Evolutionary conservation across 1,140 invertebrate species (phyloP).

Genomic region (Pomacea maculata): DNA sequence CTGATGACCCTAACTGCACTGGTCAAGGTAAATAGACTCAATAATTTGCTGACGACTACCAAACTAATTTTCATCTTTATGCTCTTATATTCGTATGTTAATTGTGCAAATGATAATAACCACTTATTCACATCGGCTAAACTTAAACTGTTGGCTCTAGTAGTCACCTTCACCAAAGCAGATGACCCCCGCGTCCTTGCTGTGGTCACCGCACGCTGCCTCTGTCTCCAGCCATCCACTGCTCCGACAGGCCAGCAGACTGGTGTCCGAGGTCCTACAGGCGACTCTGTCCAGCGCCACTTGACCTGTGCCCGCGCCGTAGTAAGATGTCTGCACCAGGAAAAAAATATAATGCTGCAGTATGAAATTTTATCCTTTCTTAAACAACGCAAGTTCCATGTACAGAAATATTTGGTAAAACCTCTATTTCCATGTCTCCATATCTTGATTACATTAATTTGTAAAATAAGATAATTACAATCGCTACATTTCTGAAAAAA

Average conservation of each 20-base stretch:
- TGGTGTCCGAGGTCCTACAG: conserved; percentile 47
- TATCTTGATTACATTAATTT: too few relatives aligned
- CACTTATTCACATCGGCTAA: too few relatives aligned
- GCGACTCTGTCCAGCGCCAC: conserved; percentile 46
- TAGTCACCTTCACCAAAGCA: conserved; percentile 50
- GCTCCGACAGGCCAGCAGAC: conserved; percentile 44
- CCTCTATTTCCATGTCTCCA: too few relatives aligned
- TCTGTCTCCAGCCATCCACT: conserved; percentile 17
- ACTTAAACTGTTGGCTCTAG: too few relatives aligned
- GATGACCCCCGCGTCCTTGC: conserved; percentile 46
- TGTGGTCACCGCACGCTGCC: conserved; percentile 37
- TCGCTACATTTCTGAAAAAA: neutral
- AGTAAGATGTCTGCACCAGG: conserved; percentile 32
- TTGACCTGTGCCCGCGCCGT: conserved; percentile 41
- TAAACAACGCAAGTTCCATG: too few relatives aligned
- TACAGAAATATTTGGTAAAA: too few relatives aligned
- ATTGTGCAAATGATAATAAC: too few relatives aligned
- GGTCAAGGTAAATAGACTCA: too few relatives aligned
- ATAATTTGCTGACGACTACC: too few relatives aligned
- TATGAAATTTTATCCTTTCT: neutral
- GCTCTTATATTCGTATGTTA: too few relatives aligned
- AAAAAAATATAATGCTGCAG: neutral
- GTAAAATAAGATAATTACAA: neutral
- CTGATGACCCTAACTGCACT: too few relatives aligned
- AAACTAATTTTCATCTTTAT: too few relatives aligned